Base-by-base conservation (phyloP, 2,888 invertebrate genomes). In the Drosophila paranaensis region DNA sequence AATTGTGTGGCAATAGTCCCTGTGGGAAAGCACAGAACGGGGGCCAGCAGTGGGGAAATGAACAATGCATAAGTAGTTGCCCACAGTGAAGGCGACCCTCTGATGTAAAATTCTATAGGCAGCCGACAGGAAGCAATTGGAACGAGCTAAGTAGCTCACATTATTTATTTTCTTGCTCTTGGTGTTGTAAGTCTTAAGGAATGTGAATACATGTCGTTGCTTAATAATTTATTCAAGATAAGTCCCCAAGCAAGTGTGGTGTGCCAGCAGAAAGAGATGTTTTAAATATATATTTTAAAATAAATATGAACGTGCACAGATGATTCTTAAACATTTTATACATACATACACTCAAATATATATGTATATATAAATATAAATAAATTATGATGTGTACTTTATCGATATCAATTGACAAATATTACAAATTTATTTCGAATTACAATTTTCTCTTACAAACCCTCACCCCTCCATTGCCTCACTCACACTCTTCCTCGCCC, bases 1-100 rank as follows among this genome's bases (percentile, higher is more conserved):
- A 77, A 77, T 68, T 77, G 68, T 72, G 56, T 50, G 60, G 62
- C 45, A 72, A 77, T 72, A 56, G 60, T 61, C 42, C 64, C 42
- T 46, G 37, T 39, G 58, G 58, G 48, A 39, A n/a, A 48, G 9
- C 48, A 30, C 33, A 42, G 35, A 16, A 2, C 6, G 30, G 40
- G 30, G 10, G 37, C 39, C n/a, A 0, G 27, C 40, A 54, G 40
- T 37, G 4, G 60, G 75, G 46, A 63, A 55, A 30, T 40, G 61
- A 61, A 76, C 74, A 76, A 76, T 69, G 46, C 42, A 56, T 39
- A 46, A 67, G 45, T 51, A 51, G 53, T 67, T 54, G 42, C 54
- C 40, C 35, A 16, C 33, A 45, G 40, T 46, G 27, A 51, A 53
- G 13, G 58, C 40, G 25, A 55, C 53, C 65, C 65, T 54, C 45